Evolutionary conservation across 2,888 invertebrate genomes (phyloP).

Genomic region (Trichopria drosophilae): DNA sequence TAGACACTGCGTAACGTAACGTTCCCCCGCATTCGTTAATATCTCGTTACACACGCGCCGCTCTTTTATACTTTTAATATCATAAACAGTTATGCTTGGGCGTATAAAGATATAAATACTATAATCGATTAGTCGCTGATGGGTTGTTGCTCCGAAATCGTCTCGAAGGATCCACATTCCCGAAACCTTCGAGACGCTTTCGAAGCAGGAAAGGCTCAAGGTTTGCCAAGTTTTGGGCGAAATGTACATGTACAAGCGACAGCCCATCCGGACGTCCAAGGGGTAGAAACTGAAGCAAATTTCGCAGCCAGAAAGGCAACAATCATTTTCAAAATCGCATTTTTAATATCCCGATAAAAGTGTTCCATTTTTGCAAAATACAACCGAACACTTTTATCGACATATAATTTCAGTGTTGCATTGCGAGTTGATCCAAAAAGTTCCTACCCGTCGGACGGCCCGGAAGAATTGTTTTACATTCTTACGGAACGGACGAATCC

Average conservation of each 20-base stretch:
- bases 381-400: too few relatives aligned
- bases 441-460: conserved; percentile 44
- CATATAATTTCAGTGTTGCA: too few relatives aligned
- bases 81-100: conserved; percentile 27
- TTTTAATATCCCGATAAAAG: too few relatives aligned
- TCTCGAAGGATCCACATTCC: conserved; percentile 9
- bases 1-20: not conserved
- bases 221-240: conserved; percentile 30
- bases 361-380: too few relatives aligned
- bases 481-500: conserved; percentile 19
- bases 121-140: conserved; percentile 29
- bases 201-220: conserved; percentile 27
- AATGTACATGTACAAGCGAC: conserved; percentile 30
- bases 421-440: conserved; percentile 2
- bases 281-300: conserved; percentile 37
- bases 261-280: conserved; percentile 41
- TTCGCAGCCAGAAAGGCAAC: too few relatives aligned
- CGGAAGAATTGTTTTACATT: conserved; percentile 39
- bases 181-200: too few relatives aligned
- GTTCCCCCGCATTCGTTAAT: conserved; percentile 2
- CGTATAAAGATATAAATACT: conserved; percentile 34
- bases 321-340: too few relatives aligned
- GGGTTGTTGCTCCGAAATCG: conserved; percentile 17
- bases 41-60: conserved; percentile 24
- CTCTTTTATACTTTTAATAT: conserved; percentile 14